Percentiles rank a stretch among this genome's conserved stretches.
These are phyloP conservation scores for Lasius platythorax DNA, from an alignment of 2,888 invertebrate species.

Conservation along the genomic window DNA sequence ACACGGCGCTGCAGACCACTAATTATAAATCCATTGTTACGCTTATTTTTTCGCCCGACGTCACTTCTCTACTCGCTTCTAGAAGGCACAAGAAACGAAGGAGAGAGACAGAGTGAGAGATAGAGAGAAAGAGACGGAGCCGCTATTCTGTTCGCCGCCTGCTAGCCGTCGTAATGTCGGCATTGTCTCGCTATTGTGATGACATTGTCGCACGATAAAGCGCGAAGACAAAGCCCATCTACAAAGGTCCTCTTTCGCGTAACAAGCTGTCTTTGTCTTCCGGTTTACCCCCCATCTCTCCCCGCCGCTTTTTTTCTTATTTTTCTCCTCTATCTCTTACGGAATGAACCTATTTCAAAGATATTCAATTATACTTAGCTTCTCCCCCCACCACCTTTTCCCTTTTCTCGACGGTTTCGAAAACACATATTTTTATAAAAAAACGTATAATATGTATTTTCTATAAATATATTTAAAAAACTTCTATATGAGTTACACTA, in stretches of 20 bases:
- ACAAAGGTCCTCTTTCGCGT: slow-evolving; percentile 78
- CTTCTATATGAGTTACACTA: not conserved
- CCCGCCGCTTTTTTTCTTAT: slow-evolving; percentile 45
- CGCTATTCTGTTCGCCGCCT: slow-evolving; percentile 77
- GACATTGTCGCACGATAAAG: slow-evolving; percentile 83
- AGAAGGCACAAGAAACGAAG: slow-evolving; percentile 45
- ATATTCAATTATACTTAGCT: slow-evolving; percentile 36
- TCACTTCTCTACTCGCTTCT: slow-evolving; percentile 76
- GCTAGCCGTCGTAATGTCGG: slow-evolving; percentile 80
- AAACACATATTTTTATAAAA: not conserved
- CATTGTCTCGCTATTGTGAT: slow-evolving; percentile 82
- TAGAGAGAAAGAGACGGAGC: slow-evolving; percentile 61
- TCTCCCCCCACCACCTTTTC: too few relatives aligned
- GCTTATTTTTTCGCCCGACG: slow-evolving; percentile 79
- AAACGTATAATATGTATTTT: not conserved
- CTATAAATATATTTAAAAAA: not conserved
- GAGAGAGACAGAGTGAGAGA: slow-evolving; percentile 4
- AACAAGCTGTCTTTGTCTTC: slow-evolving; percentile 78
- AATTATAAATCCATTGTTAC: slow-evolving; percentile 81
- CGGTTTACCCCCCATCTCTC: slow-evolving; percentile 61
- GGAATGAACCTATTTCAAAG: slow-evolving; percentile 38
- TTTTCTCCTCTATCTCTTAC: slow-evolving; percentile 34
- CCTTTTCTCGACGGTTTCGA: not conserved
- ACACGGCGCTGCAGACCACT: slow-evolving; percentile 72
- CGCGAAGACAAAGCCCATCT: slow-evolving; percentile 79